Base-by-base conservation (phyloP, 1,140 invertebrate species). In the Teleogryllus occipitalis region DNA sequence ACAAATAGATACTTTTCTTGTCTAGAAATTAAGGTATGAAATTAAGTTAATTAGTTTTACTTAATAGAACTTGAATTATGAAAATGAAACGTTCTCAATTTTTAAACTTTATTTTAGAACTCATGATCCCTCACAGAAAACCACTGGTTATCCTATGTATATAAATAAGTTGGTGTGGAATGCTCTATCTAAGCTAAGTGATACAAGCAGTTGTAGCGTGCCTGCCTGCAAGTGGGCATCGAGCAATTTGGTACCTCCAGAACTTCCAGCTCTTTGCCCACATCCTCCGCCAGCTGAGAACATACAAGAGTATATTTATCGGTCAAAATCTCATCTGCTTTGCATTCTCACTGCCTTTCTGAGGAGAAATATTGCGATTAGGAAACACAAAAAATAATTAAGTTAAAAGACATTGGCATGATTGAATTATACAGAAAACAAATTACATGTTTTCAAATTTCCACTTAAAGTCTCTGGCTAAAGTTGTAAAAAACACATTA, bases 241-340 rank as follows among this genome's bases (percentile, higher is more conserved):
- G 54, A 65, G 54, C 54, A 65, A 65, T 10, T 65, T 65, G 18
- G 80, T 84, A 84, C 82, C 83, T 84, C 82, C 78, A 83, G 74
- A 73, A 82, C 77, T 83, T 87, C 86, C 86, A 87, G 82, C 84
- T 85, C 83, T 86, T 84, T 86, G 83, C 84, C 83, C 84, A 87
- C 84, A 83, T 87, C 86, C 85, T 86, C 86, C 84, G 86, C 86
- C 86, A 87, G 85, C 86, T 87, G 84, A 82, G 84, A 80, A 85
- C 83, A 86, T 76, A 75, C 27, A 77, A 77, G 14, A 77, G 54
- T 7, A 7, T 65, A 18, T 65, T 65, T 65, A 65, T 14, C 10
- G 10, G 18, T 65, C 18, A 18, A 65, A 18, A 65, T 65, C 18
- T 65, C 10, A 65, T 65, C 10, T 65, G 54, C 54, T 65, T 1